Evolutionary conservation across 2,888 invertebrate genomes (phyloP).

Genomic region (Agriotes lineatus): DNA sequence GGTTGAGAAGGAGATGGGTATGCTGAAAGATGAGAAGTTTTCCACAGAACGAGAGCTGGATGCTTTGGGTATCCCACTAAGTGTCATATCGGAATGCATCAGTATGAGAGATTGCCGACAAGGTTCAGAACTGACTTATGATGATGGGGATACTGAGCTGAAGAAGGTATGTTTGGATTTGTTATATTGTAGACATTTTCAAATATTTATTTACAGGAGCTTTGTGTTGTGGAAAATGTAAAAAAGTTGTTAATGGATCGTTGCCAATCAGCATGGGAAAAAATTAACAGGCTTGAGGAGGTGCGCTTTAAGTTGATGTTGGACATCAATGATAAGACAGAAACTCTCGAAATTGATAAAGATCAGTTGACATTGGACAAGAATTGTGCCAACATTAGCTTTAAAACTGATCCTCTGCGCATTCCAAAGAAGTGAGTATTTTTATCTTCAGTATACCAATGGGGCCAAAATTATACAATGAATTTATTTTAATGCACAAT

Average conservation of each 20-base stretch:
- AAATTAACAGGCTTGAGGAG: slow-evolving; percentile 81
- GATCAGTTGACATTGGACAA: slow-evolving; percentile 83
- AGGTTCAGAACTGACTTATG: slow-evolving; percentile 81
- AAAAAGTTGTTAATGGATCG: slow-evolving; percentile 79
- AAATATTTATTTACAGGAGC: slow-evolving; percentile 75
- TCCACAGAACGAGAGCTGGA: slow-evolving; percentile 82
- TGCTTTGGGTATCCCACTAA: slow-evolving; percentile 75
- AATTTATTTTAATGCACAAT: too few species aligned
- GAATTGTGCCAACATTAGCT: slow-evolving; percentile 84
- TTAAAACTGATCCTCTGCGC: slow-evolving; percentile 85
- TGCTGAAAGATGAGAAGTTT: slow-evolving; percentile 78
- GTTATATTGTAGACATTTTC: too few species aligned
- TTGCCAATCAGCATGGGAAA: slow-evolving; percentile 85
- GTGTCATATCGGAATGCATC: slow-evolving; percentile 79
- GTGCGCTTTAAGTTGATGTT: slow-evolving; percentile 79
- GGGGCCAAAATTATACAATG: too few species aligned
- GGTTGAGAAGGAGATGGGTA: slow-evolving; percentile 74
- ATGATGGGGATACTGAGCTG: slow-evolving; percentile 81
- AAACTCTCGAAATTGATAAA: slow-evolving; percentile 81
- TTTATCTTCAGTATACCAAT: too few species aligned
- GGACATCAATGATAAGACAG: slow-evolving; percentile 84
- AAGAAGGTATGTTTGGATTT: slow-evolving; percentile 77
- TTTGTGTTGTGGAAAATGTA: slow-evolving; percentile 79
- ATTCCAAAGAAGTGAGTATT: slow-evolving; percentile 76
- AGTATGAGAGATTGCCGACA: slow-evolving; percentile 82